Base-by-base conservation (phyloP, 2,113 vertebrate species). In the Sialia sialis region DNA sequence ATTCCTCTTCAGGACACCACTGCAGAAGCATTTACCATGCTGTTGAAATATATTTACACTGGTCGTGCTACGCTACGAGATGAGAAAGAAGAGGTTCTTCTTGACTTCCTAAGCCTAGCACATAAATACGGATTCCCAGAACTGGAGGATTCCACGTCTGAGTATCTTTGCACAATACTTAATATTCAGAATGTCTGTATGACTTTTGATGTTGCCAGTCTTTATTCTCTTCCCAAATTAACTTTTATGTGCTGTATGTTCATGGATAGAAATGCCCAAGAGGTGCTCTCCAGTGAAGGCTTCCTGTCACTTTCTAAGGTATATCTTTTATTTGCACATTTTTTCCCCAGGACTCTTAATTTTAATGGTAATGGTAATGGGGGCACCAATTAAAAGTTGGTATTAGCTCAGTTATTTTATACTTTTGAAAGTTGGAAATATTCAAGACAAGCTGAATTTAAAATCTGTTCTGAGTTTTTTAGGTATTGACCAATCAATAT, bases 121-220 rank as follows among this genome's bases (percentile, higher is more conserved):
- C 99, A 99, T 96, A 99, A 99, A 96, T 99, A 99, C 1, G 99
- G 99, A 63, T 99, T 99, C 88, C 99, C 99, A 91, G 99, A 99
- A 78, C 97, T 99, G 86, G 99, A 99, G 87, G 98, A 99, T 97
- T 99, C 99, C 68, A 99, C 99, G 0, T 99, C 99, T 2, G 99
- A 99, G 76, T 99, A 99, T 96, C 98, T 99, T 81, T 99, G 99
- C 90, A 99, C 99, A 89, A 98, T 99, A 87, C 98, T 99, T 80
- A 99, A 99, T 95, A 99, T 98, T 89, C 98, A 98, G 97, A 99
- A 99, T 48, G 99, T 99, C 95, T 99, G 99, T 94, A 98, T 99
- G 98, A 99, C 99, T 30, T 99, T 99, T 51, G 99, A 99, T 27
- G 99, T 99, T 96, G 99, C 99, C 96, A 99, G 98, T 94, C 99